Evolutionary conservation across 1,140 invertebrate genomes (phyloP).

Genomic region (Ladona fulva): DNA sequence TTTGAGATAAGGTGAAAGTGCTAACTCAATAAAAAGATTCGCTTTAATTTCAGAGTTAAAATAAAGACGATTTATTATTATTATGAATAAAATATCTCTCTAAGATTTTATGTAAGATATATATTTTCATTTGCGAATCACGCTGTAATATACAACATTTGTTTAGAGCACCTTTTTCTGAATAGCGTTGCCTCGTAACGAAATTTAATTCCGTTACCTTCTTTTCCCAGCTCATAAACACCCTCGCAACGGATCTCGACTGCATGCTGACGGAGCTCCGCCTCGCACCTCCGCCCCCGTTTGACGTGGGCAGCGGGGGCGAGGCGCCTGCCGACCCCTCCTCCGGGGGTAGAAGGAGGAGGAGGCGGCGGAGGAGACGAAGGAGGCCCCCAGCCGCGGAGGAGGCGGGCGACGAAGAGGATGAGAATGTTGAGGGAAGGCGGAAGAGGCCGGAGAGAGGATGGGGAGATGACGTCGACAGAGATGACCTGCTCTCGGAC

Average conservation of each 20-base stretch:
- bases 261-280: conserved; percentile 60
- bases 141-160: no score
- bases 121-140: no score
- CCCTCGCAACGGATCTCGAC: conserved; percentile 59
- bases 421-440: not conserved
- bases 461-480: not conserved
- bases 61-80: no score
- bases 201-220: no score
- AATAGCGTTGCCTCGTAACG: no score
- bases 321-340: not conserved
- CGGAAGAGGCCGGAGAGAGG: not conserved
- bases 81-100: no score
- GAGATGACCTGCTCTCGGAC: not conserved
- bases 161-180: no score
- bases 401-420: not conserved
- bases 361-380: not conserved
- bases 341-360: no score
- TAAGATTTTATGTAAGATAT: no score
- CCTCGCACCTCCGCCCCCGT: conserved; percentile 20
- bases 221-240: conserved; percentile 56
- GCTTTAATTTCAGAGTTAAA: no score
- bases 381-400: not conserved
- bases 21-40: no score
- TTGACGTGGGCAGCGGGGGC: not conserved
- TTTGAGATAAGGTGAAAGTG: no score